phyloP scores from a whole-genome alignment of 1,140 invertebrate species.

The Bacillus rossius region DNA sequence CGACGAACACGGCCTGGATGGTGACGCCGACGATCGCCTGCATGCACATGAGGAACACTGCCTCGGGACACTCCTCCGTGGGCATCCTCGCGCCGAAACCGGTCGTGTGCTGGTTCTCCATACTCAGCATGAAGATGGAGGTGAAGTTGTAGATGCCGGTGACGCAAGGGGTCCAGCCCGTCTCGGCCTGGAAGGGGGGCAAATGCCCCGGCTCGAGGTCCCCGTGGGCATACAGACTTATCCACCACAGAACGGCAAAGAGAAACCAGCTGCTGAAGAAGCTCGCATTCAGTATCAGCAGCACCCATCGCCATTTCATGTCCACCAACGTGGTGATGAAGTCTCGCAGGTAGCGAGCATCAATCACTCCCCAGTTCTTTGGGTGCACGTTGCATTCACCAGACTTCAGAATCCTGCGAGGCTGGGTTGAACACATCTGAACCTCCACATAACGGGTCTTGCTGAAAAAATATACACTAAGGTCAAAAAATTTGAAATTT shows the following conservation, averaged over 20 bases:
- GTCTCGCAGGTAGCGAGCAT: constrained; percentile 31
- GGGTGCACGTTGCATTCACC: too few species aligned
- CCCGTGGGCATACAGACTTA: constrained; percentile 46
- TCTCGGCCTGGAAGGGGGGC: neutral
- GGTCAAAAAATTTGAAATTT: too few species aligned
- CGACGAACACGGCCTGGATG: constrained; percentile 76
- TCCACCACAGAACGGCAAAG: constrained; percentile 48
- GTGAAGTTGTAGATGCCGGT: constrained; percentile 51
- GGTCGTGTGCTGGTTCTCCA: constrained; percentile 62
- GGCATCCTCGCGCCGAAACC: constrained; percentile 69
- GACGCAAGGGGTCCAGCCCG: constrained; percentile 47
- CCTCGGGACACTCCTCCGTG: constrained; percentile 79
- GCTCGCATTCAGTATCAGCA: constrained; percentile 45
- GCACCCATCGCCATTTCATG: constrained; percentile 53
- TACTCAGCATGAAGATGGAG: constrained; percentile 54
- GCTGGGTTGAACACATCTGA: too few species aligned
- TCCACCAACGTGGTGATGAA: constrained; percentile 55
- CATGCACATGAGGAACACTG: constrained; percentile 66
- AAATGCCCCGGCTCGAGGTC: constrained; percentile 38
- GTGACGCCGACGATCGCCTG: constrained; percentile 33
- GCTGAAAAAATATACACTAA: too few species aligned
- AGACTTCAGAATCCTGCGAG: too few species aligned
- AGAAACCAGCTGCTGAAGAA: constrained; percentile 50
- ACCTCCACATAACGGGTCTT: too few species aligned
- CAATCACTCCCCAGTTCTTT: too few species aligned